A percentile compares a stretch with the other conserved stretches of the same genome.
phyloP scores from a whole-genome alignment of 2,113 vertebrate genomes.

The Nicator chloris region DNA sequence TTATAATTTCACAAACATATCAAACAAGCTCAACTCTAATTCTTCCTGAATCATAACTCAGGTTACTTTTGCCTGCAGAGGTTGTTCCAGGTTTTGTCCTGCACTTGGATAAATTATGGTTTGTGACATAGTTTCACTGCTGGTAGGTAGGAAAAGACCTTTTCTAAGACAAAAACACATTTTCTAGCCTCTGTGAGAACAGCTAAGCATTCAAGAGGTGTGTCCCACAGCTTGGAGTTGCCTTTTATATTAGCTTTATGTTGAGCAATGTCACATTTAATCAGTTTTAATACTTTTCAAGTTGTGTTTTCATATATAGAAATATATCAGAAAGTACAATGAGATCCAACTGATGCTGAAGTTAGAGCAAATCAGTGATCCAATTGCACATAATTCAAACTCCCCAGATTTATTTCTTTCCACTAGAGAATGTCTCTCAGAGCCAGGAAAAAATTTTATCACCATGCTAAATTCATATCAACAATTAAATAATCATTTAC shows the following conservation, averaged over 20 bases:
- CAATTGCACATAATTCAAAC: slow-evolving; percentile 43
- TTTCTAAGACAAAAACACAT: neutral
- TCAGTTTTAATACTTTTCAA: slow-evolving; percentile 27
- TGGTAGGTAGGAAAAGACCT: neutral
- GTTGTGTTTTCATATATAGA: neutral
- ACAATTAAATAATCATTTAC: slow-evolving; percentile 62
- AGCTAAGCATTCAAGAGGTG: neutral
- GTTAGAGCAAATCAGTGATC: slow-evolving; percentile 29
- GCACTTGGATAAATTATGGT: neutral
- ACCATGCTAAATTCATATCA: slow-evolving; percentile 59
- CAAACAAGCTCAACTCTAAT: neutral
- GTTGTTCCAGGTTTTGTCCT: neutral
- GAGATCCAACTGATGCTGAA: neutral
- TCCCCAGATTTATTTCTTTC: slow-evolving; percentile 52
- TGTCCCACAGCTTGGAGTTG: neutral
- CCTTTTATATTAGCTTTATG: neutral
- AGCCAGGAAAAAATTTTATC: slow-evolving; percentile 60
- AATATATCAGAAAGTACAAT: neutral
- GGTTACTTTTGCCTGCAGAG: neutral
- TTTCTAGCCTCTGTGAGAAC: neutral
- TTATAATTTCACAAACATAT: neutral
- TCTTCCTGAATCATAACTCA: neutral
- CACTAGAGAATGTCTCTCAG: slow-evolving; percentile 27
- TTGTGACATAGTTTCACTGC: neutral
- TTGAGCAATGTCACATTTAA: slow-evolving; percentile 9